Evolutionary conservation across 1,140 invertebrate species (phyloP), one percentile per base, ranked within the genome.

Genomic region (Mya arenaria): DNA sequence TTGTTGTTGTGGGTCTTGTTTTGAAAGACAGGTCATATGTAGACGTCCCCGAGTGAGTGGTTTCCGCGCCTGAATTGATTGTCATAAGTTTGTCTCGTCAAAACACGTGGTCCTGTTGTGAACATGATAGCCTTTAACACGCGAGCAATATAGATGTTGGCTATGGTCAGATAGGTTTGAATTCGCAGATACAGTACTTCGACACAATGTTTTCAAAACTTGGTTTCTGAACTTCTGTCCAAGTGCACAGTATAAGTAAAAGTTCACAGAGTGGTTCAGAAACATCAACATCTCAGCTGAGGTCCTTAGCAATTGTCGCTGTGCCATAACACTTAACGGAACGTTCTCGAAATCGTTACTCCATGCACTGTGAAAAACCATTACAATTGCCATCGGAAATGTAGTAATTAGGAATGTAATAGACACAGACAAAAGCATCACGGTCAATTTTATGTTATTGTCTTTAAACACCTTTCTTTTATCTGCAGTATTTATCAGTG

Each of bases 201-300:
- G 66, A 72, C 90, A 90, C 23, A 92, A 81, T 55, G 91, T 83
- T 32, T 86, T 73, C 2, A 85, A 66, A 6, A 92, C 86, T 72
- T 92, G 87, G 30, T 87, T 88, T 52, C 92, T 80, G 82, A 93
- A 93, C 72, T 90, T 91, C 58, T 90, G 89, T 32, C 92, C 92
- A 34, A 89, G 90, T 36, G 90, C 91, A 83, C 91, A 92, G 84
- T 93, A 93, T 23, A 93, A 83, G 71, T 92, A 91, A 82, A 93
- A 93, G 83, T 93, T 93, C 19, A 91, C 88, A 8, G 92, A 92
- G 83, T 93, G 92, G 83, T 93, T 93, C 0, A 92, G 44, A 85
- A 91, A 93, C 89, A 92, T 92, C 2, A 92, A 85, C 62, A 92
- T 75, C 56, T 91, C 87, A 0, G 88, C 85, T 25, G 90, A 83